These are phyloP conservation scores for Psittacula echo DNA, from an alignment of 2,797 vertebrate species.

Conservation along the genomic window DNA sequence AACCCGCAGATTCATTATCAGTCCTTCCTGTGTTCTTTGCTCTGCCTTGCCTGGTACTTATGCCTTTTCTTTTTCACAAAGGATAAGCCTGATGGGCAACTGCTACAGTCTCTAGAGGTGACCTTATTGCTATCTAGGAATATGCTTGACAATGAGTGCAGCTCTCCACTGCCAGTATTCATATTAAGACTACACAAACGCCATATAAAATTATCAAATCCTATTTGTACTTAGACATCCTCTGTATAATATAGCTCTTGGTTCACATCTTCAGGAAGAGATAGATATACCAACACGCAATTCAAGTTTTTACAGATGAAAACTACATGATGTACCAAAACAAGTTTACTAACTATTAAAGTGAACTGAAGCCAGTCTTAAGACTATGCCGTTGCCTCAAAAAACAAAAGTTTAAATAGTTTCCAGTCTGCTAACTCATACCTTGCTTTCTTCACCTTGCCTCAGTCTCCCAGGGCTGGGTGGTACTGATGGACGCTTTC, in stretches of 20 bases:
- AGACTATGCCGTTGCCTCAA: background rate
- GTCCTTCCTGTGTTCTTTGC: background rate
- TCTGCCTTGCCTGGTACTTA: background rate
- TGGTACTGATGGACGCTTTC: conserved; percentile 94
- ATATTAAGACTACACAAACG: background rate
- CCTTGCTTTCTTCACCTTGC: conserved; percentile 94
- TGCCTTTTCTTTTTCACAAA: background rate
- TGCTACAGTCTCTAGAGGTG: background rate
- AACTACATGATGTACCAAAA: background rate
- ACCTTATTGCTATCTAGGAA: background rate
- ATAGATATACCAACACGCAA: background rate
- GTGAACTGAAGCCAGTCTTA: background rate
- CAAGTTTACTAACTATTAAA: background rate
- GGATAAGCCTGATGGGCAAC: background rate
- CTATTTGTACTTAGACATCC: background rate
- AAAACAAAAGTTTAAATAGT: background rate
- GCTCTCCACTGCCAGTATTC: background rate
- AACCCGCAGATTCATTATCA: background rate
- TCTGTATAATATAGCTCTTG: background rate
- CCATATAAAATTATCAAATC: background rate
- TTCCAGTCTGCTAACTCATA: conserved; percentile 54
- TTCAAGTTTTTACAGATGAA: background rate
- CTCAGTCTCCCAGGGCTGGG: conserved; percentile 94
- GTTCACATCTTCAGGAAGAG: background rate
- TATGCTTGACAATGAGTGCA: accelerated